Base-by-base conservation (phyloP, 2,888 invertebrate species). In the Cremastobaeus sp. region DNA sequence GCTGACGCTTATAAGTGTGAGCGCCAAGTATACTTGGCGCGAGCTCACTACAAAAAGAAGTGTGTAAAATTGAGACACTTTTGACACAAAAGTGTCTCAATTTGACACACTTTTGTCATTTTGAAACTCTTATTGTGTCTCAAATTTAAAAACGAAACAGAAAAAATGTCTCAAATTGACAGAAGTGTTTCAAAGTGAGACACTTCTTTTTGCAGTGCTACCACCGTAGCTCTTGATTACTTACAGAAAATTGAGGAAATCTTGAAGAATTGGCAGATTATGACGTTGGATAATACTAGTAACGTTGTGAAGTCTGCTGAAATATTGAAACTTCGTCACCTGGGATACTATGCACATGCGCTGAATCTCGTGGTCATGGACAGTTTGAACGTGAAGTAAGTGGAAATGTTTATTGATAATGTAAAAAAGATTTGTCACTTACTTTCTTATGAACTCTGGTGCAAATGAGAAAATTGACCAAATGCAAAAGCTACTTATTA, bases 291-390 rank as follows among this genome's bases (percentile, higher is more conserved):
- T 11, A 39, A 39, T 15, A 8, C 39, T 6, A 15, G 15, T 3
- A 39, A 39, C n/a, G 17, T 39, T 6, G 17, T 39, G n/a, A 43
- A 43, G 21, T 8, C 43, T 11, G 21, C 21, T 11, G 4, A 43
- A 9, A 8, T 43, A 9, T 4, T 43, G 11, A 8, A 43, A 15
- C 12, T 43, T 6, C 43, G 21, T 4, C 20, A 43, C 21, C 4
- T 43, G 21, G 43, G 43, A 8, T 43, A 21, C 11, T 43, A 21
- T 43, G 20, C 43, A 11, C 43, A 43, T 11, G 21, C 43, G n/a
- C n/a, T 43, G 1, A 43, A 43, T 11, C 20, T 43, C 3, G 12
- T 43, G 4, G 43, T 43, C n/a, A 20, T 11, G 20, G 43, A 43
- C 11, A 21, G 21, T 20, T 28, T 48, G 1, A 48, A 48, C 1